Conservation (phyloP, 2,797 vertebrate genomes). For the Pangasius larnaudii region DNA sequence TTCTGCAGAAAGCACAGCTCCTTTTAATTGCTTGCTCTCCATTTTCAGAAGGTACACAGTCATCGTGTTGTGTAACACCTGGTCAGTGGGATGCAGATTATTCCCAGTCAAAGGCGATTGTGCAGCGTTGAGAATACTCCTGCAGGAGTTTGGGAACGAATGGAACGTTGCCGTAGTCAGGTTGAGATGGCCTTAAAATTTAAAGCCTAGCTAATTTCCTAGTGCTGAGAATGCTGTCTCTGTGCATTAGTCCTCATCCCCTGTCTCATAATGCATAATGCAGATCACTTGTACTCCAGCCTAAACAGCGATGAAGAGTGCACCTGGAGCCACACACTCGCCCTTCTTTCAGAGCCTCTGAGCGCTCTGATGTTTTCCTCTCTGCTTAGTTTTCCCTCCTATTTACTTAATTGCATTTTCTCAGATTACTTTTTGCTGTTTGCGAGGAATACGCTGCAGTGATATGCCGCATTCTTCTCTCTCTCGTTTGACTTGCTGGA, state of each 20-base stretch:
- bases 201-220: not conserved
- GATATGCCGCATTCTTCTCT: not conserved
- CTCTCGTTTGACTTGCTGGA: not conserved
- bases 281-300: constrained; percentile 16
- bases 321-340: not conserved
- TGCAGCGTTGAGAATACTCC: not conserved
- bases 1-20: not conserved
- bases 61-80: constrained; percentile 38
- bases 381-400: constrained; percentile 1
- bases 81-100: not conserved
- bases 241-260: not conserved
- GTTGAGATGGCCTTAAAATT: not conserved
- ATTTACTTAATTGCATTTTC: constrained; percentile 38
- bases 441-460: not conserved
- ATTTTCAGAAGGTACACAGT: constrained; percentile 29
- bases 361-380: constrained; percentile 6
- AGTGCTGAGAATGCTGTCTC: not conserved
- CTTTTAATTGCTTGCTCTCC: constrained; percentile 32
- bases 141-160: not conserved
- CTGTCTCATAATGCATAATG: not conserved
- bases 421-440: not conserved
- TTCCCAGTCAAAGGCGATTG: not conserved
- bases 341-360: not conserved
- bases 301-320: not conserved
- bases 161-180: not conserved